phyloP scores from a whole-genome alignment of 2,797 vertebrate species.

The Scleropages formosus region DNA sequence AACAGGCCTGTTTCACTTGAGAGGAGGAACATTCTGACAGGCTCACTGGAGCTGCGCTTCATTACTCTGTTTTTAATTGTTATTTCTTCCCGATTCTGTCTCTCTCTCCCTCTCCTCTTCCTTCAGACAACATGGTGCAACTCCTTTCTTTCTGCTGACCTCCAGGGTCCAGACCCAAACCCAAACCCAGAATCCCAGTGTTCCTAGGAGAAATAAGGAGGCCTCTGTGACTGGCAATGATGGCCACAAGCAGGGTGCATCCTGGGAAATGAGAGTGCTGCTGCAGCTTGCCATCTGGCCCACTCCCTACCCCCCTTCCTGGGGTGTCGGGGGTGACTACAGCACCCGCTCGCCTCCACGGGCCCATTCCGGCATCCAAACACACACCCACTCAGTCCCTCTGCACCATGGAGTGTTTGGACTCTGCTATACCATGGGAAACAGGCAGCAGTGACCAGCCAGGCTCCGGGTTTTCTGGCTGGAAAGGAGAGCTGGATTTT shows the following conservation, averaged over 20 bases:
- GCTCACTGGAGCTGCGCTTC: neutral
- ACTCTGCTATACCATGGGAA: too few relatives aligned
- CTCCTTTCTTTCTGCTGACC: neutral
- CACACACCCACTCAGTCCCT: neutral
- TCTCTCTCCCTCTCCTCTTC: neutral
- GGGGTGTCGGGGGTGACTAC: neutral
- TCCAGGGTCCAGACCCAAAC: neutral
- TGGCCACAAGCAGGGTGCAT: conserved; percentile 12
- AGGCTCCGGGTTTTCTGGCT: too few relatives aligned
- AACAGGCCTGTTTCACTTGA: neutral
- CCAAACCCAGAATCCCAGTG: neutral
- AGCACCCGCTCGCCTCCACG: neutral
- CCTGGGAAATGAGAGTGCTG: conserved; percentile 17
- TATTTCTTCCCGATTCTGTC: neutral
- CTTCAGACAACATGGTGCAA: neutral
- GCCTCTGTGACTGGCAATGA: conserved; percentile 19
- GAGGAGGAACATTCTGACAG: neutral
- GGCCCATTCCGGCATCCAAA: neutral
- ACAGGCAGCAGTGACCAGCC: too few relatives aligned
- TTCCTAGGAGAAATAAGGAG: neutral
- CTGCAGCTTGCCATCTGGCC: conserved; percentile 25
- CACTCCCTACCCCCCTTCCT: conserved; percentile 7
- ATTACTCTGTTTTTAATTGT: conserved; percentile 7
- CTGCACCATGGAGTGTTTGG: too few relatives aligned
- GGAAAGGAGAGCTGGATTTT: too few relatives aligned